Evolutionary conservation across 2,888 invertebrate genomes (phyloP).

Genomic region (Allacma fusca): DNA sequence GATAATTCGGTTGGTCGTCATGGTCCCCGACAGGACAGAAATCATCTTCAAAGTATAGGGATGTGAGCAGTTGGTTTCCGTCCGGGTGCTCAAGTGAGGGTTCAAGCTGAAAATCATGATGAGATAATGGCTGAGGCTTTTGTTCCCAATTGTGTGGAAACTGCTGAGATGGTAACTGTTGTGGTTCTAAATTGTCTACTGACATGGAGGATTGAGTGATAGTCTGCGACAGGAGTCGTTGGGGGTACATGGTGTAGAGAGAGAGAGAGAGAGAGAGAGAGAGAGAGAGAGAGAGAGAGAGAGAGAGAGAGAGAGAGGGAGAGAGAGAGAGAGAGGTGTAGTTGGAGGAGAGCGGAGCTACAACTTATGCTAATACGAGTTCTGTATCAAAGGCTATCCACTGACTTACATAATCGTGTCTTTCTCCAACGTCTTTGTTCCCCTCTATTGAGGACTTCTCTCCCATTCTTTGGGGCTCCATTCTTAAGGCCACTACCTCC

Average conservation of each 20-base stretch:
- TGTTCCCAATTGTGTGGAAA: slow-evolving; percentile 13
- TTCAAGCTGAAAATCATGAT: slow-evolving; percentile 15
- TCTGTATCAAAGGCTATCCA: background rate
- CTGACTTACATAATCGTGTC: slow-evolving; percentile 24
- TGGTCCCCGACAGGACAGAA: background rate
- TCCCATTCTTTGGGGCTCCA: slow-evolving; percentile 1
- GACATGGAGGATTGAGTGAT: slow-evolving; percentile 25
- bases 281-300: no score
- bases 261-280: no score
- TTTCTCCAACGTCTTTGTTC: background rate
- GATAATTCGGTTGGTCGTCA: background rate
- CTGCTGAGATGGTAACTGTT: slow-evolving; percentile 23
- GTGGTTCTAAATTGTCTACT: slow-evolving; percentile 21
- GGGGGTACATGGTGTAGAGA: background rate
- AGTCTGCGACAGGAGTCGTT: slow-evolving; percentile 9
- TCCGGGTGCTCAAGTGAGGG: slow-evolving; percentile 1
- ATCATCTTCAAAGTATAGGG: slow-evolving; percentile 2
- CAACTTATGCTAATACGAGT: background rate
- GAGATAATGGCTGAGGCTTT: slow-evolving; percentile 22
- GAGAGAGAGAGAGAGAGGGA: no score
- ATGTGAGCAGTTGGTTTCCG: background rate
- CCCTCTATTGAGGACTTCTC: slow-evolving; percentile 1
- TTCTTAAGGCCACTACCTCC: background rate
- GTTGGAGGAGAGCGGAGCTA: no score
- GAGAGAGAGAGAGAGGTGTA: no score